Base-by-base conservation (phyloP, 2,888 invertebrate species). In the Callyntrura sp. region DNA sequence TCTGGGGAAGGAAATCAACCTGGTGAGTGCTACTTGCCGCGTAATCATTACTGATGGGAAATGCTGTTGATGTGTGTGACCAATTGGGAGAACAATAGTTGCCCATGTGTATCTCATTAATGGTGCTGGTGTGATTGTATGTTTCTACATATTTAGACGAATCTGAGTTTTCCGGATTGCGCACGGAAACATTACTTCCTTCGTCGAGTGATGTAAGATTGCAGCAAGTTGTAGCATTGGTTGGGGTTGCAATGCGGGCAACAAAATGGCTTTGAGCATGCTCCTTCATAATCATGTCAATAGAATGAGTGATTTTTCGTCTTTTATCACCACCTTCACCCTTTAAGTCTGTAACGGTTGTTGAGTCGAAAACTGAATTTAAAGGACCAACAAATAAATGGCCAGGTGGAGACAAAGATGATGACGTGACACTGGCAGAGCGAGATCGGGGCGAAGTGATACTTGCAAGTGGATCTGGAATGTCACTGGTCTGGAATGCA, bases 51-150 rank as follows among this genome's bases (percentile, higher is more conserved):
- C 35, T 87, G 11, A 17, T 57, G 23, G 81, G 68, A 60, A 82
- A 62, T 9, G 35, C 60, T 68, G 90, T 48, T 85, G 90, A 90
- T 76, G 70, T n/a, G 70, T 81, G 90, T 90, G 88, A 51, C 90
- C 84, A 90, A 90, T 90, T 84, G 84, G 84, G 48, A 35, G 76
- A 70, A 76, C 82, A 88, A 88, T 73, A 57, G n/a, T 28, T 68
- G 12, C 68, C 65, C 81, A 45, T 60, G 45, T 82, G 55, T n/a
- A 28, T 60, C 88, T 88, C 83, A 88, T 88, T 83, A 83, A 79
- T 86, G 51, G 12, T 76, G 51, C n/a, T 76, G n/a, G n/a, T 48
- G 28, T 68, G 78, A 57, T 48, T 65, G 17, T 17, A 60, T 17
- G 17, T 5, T 20, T 35, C 12, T 43, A 35, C 25, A 45, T n/a